Percentiles rank a stretch among this genome's conserved stretches.
Evolutionary conservation across 2,888 invertebrate genomes (phyloP).

Genomic region (Thecocarcelia acutangulata): DNA sequence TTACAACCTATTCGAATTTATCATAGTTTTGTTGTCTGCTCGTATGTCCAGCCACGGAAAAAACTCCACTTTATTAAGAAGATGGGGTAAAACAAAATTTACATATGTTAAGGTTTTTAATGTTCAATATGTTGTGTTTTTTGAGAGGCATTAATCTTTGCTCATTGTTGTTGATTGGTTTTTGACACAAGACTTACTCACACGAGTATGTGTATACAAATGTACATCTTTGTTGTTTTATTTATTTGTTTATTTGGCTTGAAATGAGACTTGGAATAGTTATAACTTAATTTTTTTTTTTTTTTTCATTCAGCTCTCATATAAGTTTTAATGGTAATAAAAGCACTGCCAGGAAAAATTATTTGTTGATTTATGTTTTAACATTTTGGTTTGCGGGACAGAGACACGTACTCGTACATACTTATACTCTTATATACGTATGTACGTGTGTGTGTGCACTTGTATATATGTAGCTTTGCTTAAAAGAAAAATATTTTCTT

Average conservation of each 20-base stretch:
- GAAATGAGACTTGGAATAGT: conserved; percentile 44
- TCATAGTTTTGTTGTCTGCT: no score
- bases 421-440: no score
- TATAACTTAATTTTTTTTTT: conserved; percentile 67
- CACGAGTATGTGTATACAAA: no score
- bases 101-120: conserved; percentile 4
- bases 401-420: not conserved
- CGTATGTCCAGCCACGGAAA: not conserved
- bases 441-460: no score
- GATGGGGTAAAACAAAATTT: conserved; percentile 18
- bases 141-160: conserved; percentile 65
- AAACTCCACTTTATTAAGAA: not conserved
- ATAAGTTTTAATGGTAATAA: conserved; percentile 53
- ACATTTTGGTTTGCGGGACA: conserved; percentile 35
- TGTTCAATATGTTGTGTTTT: conserved; percentile 29
- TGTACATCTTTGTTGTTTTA: conserved; percentile 34
- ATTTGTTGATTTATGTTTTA: conserved; percentile 67
- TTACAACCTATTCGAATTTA: no score
- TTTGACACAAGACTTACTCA: conserved; percentile 59
- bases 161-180: conserved; percentile 68
- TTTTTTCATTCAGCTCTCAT: conserved; percentile 44
- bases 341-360: conserved; percentile 57
- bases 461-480: no score
- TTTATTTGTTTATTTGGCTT: conserved; percentile 57
- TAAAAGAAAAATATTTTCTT: not conserved